Evolutionary conservation across 2,797 vertebrate species (phyloP).

Genomic region (Hydrolagus colliei): DNA sequence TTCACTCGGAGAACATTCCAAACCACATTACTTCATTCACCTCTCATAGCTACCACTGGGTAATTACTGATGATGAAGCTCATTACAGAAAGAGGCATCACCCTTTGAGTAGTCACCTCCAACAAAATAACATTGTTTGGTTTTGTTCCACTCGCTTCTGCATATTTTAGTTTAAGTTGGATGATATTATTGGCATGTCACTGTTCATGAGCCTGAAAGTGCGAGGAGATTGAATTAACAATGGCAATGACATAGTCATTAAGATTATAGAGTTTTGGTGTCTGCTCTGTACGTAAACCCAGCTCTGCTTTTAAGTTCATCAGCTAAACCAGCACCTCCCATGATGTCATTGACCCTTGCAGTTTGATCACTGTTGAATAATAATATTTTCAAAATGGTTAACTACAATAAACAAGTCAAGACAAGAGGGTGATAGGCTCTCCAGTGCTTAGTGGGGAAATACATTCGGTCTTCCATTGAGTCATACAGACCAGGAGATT

Average conservation of each 20-base stretch:
- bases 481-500: not conserved
- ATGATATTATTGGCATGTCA: not conserved
- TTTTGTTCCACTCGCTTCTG: not conserved
- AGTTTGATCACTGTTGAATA: not conserved
- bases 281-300: no score
- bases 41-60: not conserved
- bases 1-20: not conserved
- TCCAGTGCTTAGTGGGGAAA: not conserved
- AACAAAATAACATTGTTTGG: not conserved
- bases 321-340: not conserved
- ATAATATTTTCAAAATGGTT: not conserved
- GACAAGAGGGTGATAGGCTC: not conserved
- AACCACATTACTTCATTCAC: not conserved
- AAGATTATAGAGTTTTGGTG: not conserved
- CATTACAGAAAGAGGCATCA: not conserved
- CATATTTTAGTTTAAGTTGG: not conserved
- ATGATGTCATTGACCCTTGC: not conserved
- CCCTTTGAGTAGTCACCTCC: not conserved
- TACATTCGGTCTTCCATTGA: not conserved
- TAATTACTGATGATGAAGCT: not conserved
- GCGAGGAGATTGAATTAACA: not conserved
- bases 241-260: not conserved
- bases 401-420: not conserved
- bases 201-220: not conserved
- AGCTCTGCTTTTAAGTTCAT: not conserved